Evolutionary conservation across 2,797 vertebrate genomes (phyloP).

Genomic region (Fistularia tabacaria): DNA sequence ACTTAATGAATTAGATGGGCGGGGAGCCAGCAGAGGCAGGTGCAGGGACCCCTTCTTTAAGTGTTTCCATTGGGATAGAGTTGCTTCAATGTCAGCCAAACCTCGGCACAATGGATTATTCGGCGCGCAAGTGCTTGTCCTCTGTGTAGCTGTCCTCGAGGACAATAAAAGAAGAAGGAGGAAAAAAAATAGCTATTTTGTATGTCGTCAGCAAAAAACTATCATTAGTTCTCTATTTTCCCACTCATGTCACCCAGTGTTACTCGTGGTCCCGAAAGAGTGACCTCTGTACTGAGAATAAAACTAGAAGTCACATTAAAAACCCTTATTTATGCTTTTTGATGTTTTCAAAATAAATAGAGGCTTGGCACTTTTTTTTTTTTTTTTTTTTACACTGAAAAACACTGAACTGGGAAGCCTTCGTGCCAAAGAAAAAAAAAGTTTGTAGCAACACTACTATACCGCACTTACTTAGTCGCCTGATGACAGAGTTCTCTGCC

Average conservation of each 20-base stretch:
- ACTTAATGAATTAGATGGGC: slow-evolving; percentile 66
- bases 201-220: slow-evolving; percentile 35
- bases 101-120: slow-evolving; percentile 40
- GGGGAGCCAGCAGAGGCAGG: slow-evolving; percentile 36
- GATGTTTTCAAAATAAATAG: slow-evolving; percentile 32
- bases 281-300: slow-evolving; percentile 22
- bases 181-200: slow-evolving; percentile 19
- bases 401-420: too few relatives aligned
- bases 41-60: slow-evolving; percentile 27
- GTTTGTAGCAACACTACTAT: too few relatives aligned
- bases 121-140: slow-evolving; percentile 17
- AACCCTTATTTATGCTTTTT: slow-evolving; percentile 7
- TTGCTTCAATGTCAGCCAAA: slow-evolving; percentile 55
- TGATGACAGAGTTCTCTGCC: too few relatives aligned
- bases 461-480: too few relatives aligned
- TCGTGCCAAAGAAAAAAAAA: too few relatives aligned
- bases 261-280: slow-evolving; percentile 20
- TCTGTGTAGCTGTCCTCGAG: slow-evolving; percentile 28
- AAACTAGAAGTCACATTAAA: background rate
- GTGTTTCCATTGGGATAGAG: slow-evolving; percentile 22
- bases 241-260: slow-evolving; percentile 13
- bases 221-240: slow-evolving; percentile 15
- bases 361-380: too few relatives aligned
- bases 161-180: slow-evolving; percentile 17
- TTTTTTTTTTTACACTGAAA: too few relatives aligned